Percentiles rank a stretch among this genome's conserved stretches.
Conservation (phyloP, 1,140 invertebrate genomes). For the Frieseomelitta varia region DNA sequence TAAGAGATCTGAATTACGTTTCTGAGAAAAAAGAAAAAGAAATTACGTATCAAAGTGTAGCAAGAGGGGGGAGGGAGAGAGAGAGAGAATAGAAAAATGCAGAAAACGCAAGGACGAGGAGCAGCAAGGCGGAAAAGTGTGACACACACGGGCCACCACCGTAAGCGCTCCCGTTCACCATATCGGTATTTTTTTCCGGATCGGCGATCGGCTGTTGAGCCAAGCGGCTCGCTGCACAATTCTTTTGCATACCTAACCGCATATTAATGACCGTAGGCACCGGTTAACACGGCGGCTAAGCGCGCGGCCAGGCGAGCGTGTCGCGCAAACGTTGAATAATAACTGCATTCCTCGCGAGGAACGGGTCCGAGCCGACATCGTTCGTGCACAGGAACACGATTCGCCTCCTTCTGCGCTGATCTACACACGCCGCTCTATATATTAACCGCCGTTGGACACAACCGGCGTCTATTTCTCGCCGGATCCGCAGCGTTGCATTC, state of each 20-base stretch:
- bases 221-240: constrained; percentile 54
- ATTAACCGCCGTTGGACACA: constrained; percentile 27
- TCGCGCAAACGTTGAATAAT: constrained; percentile 73
- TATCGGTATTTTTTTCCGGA: constrained; percentile 55
- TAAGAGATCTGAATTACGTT: neutral
- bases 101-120: constrained; percentile 17
- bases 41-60: neutral
- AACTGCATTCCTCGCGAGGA: constrained; percentile 66
- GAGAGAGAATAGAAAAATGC: neutral
- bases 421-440: constrained; percentile 50
- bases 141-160: constrained; percentile 24
- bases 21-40: neutral
- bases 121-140: constrained; percentile 46
- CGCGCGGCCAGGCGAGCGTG: constrained; percentile 66
- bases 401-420: neutral
- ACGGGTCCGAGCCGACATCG: constrained; percentile 20
- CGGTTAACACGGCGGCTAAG: constrained; percentile 28
- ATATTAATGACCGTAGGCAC: constrained; percentile 63
- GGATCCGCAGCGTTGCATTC: constrained; percentile 23
- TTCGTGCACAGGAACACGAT: neutral
- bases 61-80: too few relatives aligned
- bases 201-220: constrained; percentile 21
- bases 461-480: constrained; percentile 26
- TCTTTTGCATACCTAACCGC: constrained; percentile 62
- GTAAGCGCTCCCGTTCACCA: constrained; percentile 36